These are phyloP conservation scores for Caenorhabditis sp. DNA, from an alignment of 2,888 invertebrate species.

Conservation along the genomic window DNA sequence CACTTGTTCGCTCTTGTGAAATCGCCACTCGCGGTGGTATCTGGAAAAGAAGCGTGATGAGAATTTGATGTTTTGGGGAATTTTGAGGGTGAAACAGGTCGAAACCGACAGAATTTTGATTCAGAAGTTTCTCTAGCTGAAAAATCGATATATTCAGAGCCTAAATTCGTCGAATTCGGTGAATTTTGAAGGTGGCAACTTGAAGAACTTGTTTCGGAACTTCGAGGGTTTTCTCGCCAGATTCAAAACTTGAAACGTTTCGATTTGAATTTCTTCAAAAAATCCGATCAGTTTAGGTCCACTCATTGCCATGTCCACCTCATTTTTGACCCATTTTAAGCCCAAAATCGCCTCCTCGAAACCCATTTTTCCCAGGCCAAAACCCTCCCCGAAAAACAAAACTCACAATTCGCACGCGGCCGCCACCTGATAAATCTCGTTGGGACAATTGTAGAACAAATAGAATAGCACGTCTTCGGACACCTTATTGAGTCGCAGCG, in stretches of 20 bases:
- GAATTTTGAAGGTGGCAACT: too few species aligned
- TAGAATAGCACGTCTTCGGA: conserved; percentile 97
- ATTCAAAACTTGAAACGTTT: too few species aligned
- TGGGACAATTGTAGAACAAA: conserved; percentile 98
- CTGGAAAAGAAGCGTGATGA: conserved; percentile 40
- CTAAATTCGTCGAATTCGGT: too few species aligned
- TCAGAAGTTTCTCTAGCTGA: not conserved
- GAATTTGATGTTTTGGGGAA: too few species aligned
- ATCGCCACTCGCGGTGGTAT: conserved; percentile 93
- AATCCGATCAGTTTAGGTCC: too few species aligned
- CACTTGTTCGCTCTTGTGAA: conserved; percentile 98
- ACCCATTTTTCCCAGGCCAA: not conserved
- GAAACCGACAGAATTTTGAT: not conserved
- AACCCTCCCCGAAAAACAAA: not conserved
- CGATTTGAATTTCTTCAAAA: too few species aligned
- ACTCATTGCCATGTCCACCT: too few species aligned
- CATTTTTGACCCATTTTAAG: not conserved
- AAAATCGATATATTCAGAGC: too few species aligned
- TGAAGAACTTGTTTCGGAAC: too few species aligned
- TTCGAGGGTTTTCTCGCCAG: too few species aligned
- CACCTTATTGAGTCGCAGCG: conserved; percentile 94
- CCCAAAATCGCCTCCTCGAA: not conserved
- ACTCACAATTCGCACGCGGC: conserved; percentile 88
- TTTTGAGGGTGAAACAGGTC: not conserved
- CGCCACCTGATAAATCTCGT: conserved; percentile 97